Evolutionary conservation across 2,113 vertebrate genomes (phyloP).

Genomic region (Dipodomys spectabilis): DNA sequence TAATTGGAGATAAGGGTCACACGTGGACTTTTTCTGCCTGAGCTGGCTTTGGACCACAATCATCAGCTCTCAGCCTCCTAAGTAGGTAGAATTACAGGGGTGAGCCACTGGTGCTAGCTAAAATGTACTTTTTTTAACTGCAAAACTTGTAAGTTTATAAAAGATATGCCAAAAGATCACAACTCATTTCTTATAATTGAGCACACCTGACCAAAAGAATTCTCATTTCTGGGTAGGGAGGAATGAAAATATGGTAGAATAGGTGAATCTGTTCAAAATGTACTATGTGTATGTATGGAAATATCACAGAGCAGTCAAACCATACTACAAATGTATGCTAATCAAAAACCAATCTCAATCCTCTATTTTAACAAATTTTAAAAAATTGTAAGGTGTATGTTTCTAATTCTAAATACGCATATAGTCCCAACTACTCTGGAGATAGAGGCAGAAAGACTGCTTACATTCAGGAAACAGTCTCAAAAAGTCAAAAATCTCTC

Average conservation of each 20-base stretch:
- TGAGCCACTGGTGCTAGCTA: no score
- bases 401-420: neutral
- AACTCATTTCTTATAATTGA: conserved; percentile 18
- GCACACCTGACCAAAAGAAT: conserved; percentile 42
- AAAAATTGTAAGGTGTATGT: neutral
- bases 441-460: neutral
- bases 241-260: no score
- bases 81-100: no score
- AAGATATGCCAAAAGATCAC: conserved; percentile 38
- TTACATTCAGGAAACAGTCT: neutral
- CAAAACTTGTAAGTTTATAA: conserved; percentile 49
- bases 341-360: neutral
- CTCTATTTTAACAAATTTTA: neutral
- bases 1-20: no score
- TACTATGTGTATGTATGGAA: no score
- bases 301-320: no score
- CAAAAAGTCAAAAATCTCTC: neutral
- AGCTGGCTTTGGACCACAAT: no score
- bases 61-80: no score
- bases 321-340: no score
- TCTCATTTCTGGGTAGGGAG: neutral
- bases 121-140: neutral
- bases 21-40: no score
- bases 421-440: neutral
- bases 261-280: no score